A percentile compares a stretch with the other conserved stretches of the same genome.
These are phyloP conservation scores for Protodeltote pygarga DNA, from an alignment of 2,888 invertebrate species.

Conservation along the genomic window DNA sequence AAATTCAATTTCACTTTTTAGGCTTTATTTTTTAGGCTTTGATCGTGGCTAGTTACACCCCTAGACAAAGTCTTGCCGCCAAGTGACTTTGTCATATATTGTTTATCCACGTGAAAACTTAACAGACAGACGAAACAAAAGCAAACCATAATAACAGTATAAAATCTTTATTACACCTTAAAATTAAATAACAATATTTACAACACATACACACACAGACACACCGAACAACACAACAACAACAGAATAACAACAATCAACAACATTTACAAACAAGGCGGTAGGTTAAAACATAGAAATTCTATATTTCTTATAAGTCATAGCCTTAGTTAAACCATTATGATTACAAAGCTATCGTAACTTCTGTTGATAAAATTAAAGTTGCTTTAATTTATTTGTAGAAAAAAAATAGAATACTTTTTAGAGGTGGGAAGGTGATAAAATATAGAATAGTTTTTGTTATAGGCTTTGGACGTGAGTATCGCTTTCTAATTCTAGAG, in stretches of 20 bases:
- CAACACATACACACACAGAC: conserved; percentile 47
- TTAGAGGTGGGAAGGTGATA: neutral
- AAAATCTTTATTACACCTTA: conserved; percentile 51
- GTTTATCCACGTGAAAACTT: no score
- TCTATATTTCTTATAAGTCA: conserved; percentile 1
- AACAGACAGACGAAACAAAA: neutral
- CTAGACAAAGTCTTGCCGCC: no score
- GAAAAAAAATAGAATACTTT: neutral
- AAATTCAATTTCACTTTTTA: no score
- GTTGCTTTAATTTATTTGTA: neutral
- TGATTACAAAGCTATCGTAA: no score
- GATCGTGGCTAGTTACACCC: no score
- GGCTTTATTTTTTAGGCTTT: no score
- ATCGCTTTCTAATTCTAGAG: no score
- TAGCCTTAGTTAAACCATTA: neutral
- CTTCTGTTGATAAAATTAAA: no score
- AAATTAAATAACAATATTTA: conserved; percentile 62
- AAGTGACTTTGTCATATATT: no score
- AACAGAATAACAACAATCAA: conserved; percentile 25
- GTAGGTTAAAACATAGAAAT: conserved; percentile 20
- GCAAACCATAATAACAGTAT: conserved; percentile 8
- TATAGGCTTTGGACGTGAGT: no score
- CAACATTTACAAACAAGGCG: conserved; percentile 38
- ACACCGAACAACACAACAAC: conserved; percentile 37
- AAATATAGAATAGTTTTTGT: no score